Base-by-base conservation (phyloP, 2,888 invertebrate genomes). In the Acleris sparsana region DNA sequence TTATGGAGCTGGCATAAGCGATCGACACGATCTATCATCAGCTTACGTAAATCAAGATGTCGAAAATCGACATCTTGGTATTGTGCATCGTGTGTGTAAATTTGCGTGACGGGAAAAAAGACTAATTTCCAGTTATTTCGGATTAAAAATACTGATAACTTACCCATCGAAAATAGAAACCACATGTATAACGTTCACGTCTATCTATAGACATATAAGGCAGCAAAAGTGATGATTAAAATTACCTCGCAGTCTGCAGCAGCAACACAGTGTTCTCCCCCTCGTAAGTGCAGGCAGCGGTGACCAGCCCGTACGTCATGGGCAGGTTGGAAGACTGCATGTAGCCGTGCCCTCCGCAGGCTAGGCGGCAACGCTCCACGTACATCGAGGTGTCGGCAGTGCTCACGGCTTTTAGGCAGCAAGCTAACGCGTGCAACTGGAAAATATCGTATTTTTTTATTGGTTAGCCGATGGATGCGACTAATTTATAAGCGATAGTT, bases 331-430 rank as follows among this genome's bases (percentile, higher is more conserved):
- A 97, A 43, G 96, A 94, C 59, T 95, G 94, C 96, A 97, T 96
- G 88, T 96, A 99, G 16, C 99, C 99, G 83, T 99, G 99, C 0
- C 99, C 99, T 2, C 99, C 99, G 83, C 99, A 99, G 0, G 98
- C 94, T 72, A 97, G 90, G 7, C 99, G 95, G 72, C 97, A 96
- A 29, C 94, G 94, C 85, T 98, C 98, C 22, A 97, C 94, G 17
- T 95, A 96, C 52, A 86, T 83, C 0, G 96, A 93, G 0, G 95
- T 94, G 82, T 97, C 96, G 1, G 95, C 93, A 4, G 97, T 96
- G 70, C 95, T 95, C 51, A 98, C 94, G 0, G 99, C 97, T 89
- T 99, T 99, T 64, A 99, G 86, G 71, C 98, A 98, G 79, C 98
- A 97, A 0, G 98, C 95, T 63, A 98, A 85, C 0, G 97, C 97